Percentiles rank a stretch among this genome's conserved stretches.
Conservation (phyloP, 2,888 invertebrate species). For the Microplitis manilae region DNA sequence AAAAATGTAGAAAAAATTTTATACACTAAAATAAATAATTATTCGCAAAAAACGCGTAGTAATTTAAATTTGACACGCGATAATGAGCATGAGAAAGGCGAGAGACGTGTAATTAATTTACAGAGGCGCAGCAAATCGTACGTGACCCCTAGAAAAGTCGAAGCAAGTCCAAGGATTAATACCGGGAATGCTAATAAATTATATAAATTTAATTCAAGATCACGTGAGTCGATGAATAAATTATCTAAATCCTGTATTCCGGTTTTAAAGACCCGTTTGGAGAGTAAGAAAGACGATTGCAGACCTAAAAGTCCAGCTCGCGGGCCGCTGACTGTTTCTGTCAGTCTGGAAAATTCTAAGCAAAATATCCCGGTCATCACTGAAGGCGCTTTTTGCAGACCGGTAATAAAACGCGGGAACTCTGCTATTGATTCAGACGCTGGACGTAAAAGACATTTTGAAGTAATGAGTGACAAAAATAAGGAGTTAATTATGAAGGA, state of each 20-base stretch:
- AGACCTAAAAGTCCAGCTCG: constrained; percentile 53
- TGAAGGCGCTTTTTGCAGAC: neutral
- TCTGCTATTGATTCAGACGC: too few relatives aligned
- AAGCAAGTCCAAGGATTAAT: constrained; percentile 35
- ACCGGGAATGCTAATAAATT: neutral
- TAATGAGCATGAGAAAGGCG: constrained; percentile 9
- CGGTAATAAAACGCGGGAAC: neutral
- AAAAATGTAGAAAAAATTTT: neutral
- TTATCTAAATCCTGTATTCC: constrained; percentile 62
- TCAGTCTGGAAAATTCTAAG: neutral
- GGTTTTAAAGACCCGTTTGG: constrained; percentile 55
- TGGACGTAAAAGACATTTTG: neutral
- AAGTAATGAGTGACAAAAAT: constrained; percentile 10
- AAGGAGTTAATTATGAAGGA: constrained; percentile 38
- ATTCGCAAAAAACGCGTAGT: constrained; percentile 25
- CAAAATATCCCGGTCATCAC: neutral
- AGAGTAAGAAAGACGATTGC: constrained; percentile 42
- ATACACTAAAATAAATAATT: neutral
- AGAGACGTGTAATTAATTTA: constrained; percentile 30
- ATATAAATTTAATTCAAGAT: neutral
- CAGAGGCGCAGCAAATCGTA: constrained; percentile 54
- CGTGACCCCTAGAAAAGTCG: constrained; percentile 47
- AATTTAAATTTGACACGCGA: constrained; percentile 23
- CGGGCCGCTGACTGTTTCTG: constrained; percentile 27
- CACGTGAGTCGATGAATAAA: constrained; percentile 14